Percentiles rank a stretch among this genome's conserved stretches.
Evolutionary conservation across 2,888 invertebrate species (phyloP).

Genomic region (Ctena decussata): DNA sequence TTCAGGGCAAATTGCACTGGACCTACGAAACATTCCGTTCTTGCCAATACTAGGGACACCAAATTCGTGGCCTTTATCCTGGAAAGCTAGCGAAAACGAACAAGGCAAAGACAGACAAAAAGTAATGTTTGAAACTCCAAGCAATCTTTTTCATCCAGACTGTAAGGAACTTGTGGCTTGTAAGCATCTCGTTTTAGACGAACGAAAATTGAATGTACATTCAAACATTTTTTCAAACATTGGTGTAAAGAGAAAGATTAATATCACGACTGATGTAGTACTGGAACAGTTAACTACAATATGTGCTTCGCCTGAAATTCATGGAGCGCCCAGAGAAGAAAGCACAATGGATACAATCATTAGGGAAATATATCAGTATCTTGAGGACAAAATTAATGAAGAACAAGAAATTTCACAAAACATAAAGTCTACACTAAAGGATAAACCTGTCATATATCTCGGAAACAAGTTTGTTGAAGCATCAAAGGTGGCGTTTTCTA

Average conservation of each 20-base stretch:
- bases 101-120: neutral
- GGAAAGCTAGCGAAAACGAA: slow-evolving; percentile 56
- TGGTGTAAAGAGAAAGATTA: neutral
- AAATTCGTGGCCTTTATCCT: slow-evolving; percentile 63
- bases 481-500: slow-evolving; percentile 28
- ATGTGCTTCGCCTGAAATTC: neutral
- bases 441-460: slow-evolving; percentile 33
- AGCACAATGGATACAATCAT: neutral
- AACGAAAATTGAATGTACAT: neutral
- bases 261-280: neutral
- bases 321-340: neutral
- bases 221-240: neutral
- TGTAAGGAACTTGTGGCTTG: slow-evolving; percentile 32
- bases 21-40: slow-evolving; percentile 18
- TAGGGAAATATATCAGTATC: neutral
- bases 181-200: slow-evolving; percentile 37
- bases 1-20: neutral
- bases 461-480: slow-evolving; percentile 20
- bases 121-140: slow-evolving; percentile 37
- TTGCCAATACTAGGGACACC: slow-evolving; percentile 71
- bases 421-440: neutral
- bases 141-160: slow-evolving; percentile 18
- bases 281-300: neutral
- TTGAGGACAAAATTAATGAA: neutral
- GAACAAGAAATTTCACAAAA: neutral